Evolutionary conservation across 2,888 invertebrate species (phyloP).

Genomic region (Phasia obesa): DNA sequence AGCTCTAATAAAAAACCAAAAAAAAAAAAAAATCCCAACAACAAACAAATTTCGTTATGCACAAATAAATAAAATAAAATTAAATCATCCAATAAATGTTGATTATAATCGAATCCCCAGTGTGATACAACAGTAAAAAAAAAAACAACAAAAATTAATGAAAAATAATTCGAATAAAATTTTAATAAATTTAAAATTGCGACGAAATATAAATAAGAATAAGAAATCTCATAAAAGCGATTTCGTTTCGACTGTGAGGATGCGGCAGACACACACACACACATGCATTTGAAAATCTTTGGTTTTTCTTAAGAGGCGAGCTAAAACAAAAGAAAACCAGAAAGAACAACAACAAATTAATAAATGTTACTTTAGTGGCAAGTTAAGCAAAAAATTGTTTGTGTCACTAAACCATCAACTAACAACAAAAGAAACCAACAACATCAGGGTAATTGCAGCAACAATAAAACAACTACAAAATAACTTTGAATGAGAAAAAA

Average conservation of each 20-base stretch:
- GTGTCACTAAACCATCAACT: constrained; percentile 78
- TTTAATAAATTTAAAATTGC: constrained; percentile 41
- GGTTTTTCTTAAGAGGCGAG: not conserved
- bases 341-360: constrained; percentile 30
- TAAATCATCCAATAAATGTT: constrained; percentile 68
- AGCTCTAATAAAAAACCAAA: constrained; percentile 11
- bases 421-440: constrained; percentile 70
- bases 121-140: constrained; percentile 34
- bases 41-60: constrained; percentile 72
- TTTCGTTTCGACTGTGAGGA: not conserved
- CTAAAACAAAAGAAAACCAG: not conserved
- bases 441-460: constrained; percentile 40
- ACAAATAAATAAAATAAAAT: constrained; percentile 71
- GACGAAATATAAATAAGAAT: constrained; percentile 5
- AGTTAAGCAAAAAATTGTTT: constrained; percentile 76
- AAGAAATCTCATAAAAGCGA: not conserved
- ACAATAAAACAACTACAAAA: constrained; percentile 32
- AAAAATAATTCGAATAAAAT: constrained; percentile 60
- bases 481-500: constrained; percentile 36
- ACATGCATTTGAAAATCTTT: not conserved
- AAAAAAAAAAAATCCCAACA: constrained; percentile 53
- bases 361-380: constrained; percentile 52
- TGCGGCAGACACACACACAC: not conserved
- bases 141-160: constrained; percentile 23
- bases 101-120: constrained; percentile 69